Evolutionary conservation across 64 coral and sea anemone species (phyloP).

Genomic region (Montipora capricornis): DNA sequence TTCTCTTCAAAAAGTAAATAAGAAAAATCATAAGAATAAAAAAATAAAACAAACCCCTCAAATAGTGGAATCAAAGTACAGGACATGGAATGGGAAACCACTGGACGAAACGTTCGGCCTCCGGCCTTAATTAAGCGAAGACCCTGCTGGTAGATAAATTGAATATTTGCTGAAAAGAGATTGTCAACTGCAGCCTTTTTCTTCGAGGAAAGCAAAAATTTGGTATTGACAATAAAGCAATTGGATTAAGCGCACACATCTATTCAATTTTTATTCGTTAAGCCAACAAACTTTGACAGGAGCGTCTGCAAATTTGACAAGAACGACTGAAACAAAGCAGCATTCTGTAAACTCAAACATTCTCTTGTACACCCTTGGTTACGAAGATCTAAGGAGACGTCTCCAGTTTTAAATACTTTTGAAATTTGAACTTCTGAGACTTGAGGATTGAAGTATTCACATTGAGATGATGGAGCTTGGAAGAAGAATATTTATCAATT

Average conservation of each 20-base stretch:
- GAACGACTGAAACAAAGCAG: constrained; percentile 6
- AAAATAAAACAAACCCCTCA: no score
- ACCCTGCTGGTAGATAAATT: not conserved
- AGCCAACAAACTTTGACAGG: constrained; percentile 23
- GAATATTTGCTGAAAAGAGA: not conserved
- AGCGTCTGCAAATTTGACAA: constrained; percentile 5
- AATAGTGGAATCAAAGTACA: no score
- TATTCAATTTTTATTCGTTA: not conserved
- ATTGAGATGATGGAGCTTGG: not conserved
- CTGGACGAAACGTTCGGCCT: no score
- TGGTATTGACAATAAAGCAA: not conserved
- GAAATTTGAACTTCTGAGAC: not conserved
- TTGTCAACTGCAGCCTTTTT: not conserved
- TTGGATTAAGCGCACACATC: not conserved
- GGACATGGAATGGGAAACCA: no score
- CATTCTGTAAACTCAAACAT: constrained; percentile 17
- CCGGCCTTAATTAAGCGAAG: no score
- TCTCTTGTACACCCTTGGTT: constrained; percentile 42
- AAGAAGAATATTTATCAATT: not conserved
- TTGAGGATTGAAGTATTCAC: not conserved
- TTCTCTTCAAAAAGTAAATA: no score
- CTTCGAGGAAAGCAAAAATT: not conserved
- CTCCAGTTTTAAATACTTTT: not conserved
- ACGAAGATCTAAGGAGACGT: not conserved
- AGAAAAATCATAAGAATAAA: no score